Conservation (phyloP, 2,797 vertebrate species). For the Siniperca undulata region DNA sequence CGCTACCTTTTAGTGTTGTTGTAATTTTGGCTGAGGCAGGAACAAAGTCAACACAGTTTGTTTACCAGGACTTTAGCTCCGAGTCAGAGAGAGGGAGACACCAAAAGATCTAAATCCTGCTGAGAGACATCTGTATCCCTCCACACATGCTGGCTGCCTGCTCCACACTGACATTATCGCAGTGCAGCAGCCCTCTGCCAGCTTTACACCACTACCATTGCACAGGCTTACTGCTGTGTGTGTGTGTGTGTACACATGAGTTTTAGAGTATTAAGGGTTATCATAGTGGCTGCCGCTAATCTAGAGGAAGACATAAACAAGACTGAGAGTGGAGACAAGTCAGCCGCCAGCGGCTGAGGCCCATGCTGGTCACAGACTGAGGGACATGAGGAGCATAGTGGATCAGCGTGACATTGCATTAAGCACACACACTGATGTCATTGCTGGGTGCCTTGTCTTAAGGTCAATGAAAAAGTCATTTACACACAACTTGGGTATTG, state of each 20-base stretch:
- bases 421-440: slow-evolving; percentile 1
- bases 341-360: not conserved
- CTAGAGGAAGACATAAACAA: slow-evolving; percentile 38
- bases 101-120: slow-evolving; percentile 31
- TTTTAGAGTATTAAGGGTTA: slow-evolving; percentile 38
- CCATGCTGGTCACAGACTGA: slow-evolving; percentile 1
- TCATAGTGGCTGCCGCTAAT: slow-evolving; percentile 23
- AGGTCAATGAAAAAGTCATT: not conserved
- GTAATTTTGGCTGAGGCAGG: slow-evolving; percentile 12
- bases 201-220: slow-evolving; percentile 30
- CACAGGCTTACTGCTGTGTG: slow-evolving; percentile 33
- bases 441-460: not conserved
- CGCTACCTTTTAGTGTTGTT: not conserved
- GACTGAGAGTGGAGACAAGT: slow-evolving; percentile 9
- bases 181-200: slow-evolving; percentile 22
- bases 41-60: slow-evolving; percentile 26
- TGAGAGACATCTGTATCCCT: slow-evolving; percentile 32
- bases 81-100: not conserved
- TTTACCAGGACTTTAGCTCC: slow-evolving; percentile 14
- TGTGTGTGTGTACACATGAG: not conserved
- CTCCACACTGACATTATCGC: slow-evolving; percentile 33
- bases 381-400: not conserved
- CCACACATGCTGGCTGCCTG: slow-evolving; percentile 11
- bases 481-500: too few species aligned
- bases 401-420: slow-evolving; percentile 2